Base-by-base conservation (phyloP, 2,888 invertebrate species). In the Beris chalybata region DNA sequence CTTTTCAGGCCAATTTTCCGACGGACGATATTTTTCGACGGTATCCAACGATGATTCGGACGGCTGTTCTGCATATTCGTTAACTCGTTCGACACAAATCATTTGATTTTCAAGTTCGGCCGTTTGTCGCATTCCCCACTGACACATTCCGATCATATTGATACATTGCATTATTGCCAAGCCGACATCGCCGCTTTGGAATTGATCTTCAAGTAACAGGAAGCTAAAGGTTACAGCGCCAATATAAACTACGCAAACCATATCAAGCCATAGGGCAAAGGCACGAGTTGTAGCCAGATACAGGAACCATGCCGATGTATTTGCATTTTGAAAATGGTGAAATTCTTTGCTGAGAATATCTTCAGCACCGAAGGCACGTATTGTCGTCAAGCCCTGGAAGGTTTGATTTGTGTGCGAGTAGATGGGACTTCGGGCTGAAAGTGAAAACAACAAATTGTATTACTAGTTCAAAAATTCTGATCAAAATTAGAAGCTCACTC, bases 191-290 rank as follows among this genome's bases (percentile, higher is more conserved):
- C 89, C 89, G 13, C 89, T 79, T 43, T 74, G 73, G 45, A 78
- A 79, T 13, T 75, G 71, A 5, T 74, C 72, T 32, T 72, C 84
- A 13, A 90, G 79, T 1, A 92, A 77, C 32, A 97, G 85, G 77
- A 95, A 93, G 74, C 92, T 92, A 74, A 93, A 85, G 0, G 94
- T 92, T 0, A 97, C 95, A 47, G 91, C 79, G 0, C 87, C 86
- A 69, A 97, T 92, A 80, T 95, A 97, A 2, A 91, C 72, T 0
- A 93, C 87, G 75, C 96, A 96, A 59, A 96, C 85, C 68, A 93
- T 82, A 78, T 98, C 98, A 72, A 97, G 83, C 87, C 93, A 93
- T 73, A 95, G 88, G 0, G 95, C 97, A 77, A 98, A 95, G 73
- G 97, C 97, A 66, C 97, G 87, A 0, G 93, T 92, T 32, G 93